phyloP scores from a whole-genome alignment of 2,797 vertebrate genomes.

The Triplophysa yarkandensis region DNA sequence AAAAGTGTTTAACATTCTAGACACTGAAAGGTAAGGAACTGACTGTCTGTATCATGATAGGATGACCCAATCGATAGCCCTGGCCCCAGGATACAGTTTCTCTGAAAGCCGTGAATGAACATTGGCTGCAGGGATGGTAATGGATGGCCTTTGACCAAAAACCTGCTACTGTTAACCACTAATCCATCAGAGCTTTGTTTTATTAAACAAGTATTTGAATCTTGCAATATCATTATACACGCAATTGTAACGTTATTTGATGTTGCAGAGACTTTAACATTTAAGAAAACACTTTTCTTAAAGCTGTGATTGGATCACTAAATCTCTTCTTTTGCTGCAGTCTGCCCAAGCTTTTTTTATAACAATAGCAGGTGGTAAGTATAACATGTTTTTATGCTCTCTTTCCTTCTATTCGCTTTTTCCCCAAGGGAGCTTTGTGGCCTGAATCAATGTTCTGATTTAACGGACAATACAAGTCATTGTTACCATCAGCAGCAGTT shows the following conservation, averaged over 20 bases:
- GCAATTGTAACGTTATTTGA: not conserved
- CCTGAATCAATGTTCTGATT: conserved; percentile 28
- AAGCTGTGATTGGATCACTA: conserved; percentile 22
- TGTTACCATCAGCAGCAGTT: conserved; percentile 41
- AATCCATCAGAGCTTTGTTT: not conserved
- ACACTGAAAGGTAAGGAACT: conserved; percentile 20
- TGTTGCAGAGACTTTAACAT: not conserved
- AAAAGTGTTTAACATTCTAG: conserved; percentile 13
- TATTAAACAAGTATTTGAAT: not conserved
- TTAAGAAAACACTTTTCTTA: not conserved
- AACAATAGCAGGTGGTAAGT: conserved; percentile 27
- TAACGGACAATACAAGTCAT: conserved; percentile 4
- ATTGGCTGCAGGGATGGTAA: conserved; percentile 17
- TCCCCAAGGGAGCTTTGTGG: conserved; percentile 22
- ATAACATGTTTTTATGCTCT: conserved; percentile 26
- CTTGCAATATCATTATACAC: not conserved
- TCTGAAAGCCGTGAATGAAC: not conserved
- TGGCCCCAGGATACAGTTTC: conserved; percentile 5
- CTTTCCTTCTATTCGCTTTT: conserved; percentile 38
- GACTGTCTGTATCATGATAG: not conserved
- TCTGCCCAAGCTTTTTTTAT: conserved; percentile 1
- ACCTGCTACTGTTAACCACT: no score
- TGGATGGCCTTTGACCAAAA: not conserved
- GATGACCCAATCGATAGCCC: conserved; percentile 7
- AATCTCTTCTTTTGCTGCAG: not conserved